These are phyloP conservation scores for Scelioninae gen. 1 DNA, from an alignment of 2,888 invertebrate species.

Conservation along the genomic window DNA sequence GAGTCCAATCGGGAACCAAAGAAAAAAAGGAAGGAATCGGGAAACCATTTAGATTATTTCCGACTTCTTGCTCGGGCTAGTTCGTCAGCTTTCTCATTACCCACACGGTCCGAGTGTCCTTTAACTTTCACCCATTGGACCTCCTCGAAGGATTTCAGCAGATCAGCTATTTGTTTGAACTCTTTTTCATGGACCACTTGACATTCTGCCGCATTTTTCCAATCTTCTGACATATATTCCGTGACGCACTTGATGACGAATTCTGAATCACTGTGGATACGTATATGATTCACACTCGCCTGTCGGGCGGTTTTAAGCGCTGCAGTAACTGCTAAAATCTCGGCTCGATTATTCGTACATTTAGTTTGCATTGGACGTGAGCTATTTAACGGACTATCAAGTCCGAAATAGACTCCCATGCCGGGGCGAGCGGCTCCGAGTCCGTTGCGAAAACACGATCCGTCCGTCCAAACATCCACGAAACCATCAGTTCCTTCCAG, in stretches of 20 bases:
- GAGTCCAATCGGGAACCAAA: no score
- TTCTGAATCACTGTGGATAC: neutral
- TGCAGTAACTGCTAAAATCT: neutral
- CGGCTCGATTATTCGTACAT: conserved; percentile 1
- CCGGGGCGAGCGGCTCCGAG: neutral
- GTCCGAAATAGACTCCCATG: neutral
- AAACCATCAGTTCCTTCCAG: neutral
- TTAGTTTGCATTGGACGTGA: neutral
- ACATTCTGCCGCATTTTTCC: neutral
- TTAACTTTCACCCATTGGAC: neutral
- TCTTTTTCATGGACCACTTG: neutral
- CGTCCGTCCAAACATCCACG: conserved; percentile 1
- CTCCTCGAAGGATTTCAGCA: neutral
- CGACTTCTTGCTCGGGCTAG: neutral
- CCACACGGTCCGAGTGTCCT: neutral
- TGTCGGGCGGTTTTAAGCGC: neutral
- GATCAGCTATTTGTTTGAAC: neutral
- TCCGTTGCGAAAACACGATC: neutral
- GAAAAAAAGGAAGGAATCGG: no score
- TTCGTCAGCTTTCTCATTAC: neutral
- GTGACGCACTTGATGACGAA: neutral
- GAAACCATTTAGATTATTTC: no score
- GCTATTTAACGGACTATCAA: neutral
- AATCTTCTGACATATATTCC: neutral
- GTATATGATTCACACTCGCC: neutral